Base-by-base conservation (phyloP, 2,113 vertebrate genomes). In the Tragulus kanchil region DNA sequence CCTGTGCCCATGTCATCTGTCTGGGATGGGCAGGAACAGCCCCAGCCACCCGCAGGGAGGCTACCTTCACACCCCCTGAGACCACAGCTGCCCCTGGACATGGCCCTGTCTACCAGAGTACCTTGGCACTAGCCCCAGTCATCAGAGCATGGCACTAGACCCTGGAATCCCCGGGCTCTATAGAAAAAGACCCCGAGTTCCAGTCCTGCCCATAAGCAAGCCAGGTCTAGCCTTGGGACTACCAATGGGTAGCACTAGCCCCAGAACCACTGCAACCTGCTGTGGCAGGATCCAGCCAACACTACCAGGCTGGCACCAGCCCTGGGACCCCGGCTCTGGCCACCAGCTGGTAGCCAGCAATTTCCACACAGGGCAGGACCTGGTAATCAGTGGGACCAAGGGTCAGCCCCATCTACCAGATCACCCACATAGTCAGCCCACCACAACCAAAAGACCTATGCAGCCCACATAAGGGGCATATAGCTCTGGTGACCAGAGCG, bases 301-400 rank as follows among this genome's bases (percentile, higher is more conserved):
- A 56, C 28, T 10, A 79, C 28, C 28, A 79, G 77, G 50, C 28
- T 79, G 52, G 17, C 28, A 79, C 17, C 50, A 79, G 77, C 50
- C 50, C 0, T 12, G 0, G 28, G 28, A 56, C 28, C 19, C 17
- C 54, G 50, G 9, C 19, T n/a, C 50, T 54, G 17, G 50, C 73
- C 26, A 78, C 26, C 75, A 78, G 31, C 48, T 4, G 31, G 48
- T 31, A 50, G 15, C 48, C 26, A 52, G 75, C 8, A 52, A 52
- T 8, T 26, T 31, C 26, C 16, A 54, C 26, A 78, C 75, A 78
- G 48, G 26, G 50, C 28, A 78, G 75, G 48, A 78, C 48, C 48
- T 78, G 48, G 48, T 17, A 31, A 54, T 12, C 75, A 78, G 50
- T 14, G 28, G 52, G 50, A 54, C 50, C 50, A n/a, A 10, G 31